phyloP scores from a whole-genome alignment of 2,113 vertebrate species.

The Channa argus region DNA sequence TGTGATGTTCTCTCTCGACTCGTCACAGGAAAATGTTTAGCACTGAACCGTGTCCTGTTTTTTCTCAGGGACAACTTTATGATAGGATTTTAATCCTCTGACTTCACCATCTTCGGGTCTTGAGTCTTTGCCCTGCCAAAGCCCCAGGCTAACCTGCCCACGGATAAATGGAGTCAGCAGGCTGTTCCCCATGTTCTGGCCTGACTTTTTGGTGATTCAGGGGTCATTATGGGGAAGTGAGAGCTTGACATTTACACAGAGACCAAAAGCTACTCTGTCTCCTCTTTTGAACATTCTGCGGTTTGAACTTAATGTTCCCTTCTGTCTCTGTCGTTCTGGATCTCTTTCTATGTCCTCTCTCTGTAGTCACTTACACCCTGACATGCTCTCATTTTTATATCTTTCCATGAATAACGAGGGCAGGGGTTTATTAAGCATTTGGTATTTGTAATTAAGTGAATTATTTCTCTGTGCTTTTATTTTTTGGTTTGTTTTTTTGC shows the following conservation, averaged over 20 bases:
- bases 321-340: constrained; percentile 14
- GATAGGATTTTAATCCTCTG: constrained; percentile 54
- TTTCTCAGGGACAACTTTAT: constrained; percentile 29
- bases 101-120: constrained; percentile 39
- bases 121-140: constrained; percentile 29
- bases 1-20: too few relatives aligned
- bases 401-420: neutral
- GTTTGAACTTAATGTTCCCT: constrained; percentile 39
- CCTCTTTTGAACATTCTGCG: neutral
- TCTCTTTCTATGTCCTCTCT: constrained; percentile 14
- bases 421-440: constrained; percentile 12
- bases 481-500: neutral
- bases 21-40: neutral
- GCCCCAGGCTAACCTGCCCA: constrained; percentile 33
- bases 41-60: constrained; percentile 5
- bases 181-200: constrained; percentile 38
- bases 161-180: constrained; percentile 54
- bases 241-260: constrained; percentile 65
- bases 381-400: constrained; percentile 6
- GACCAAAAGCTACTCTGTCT: constrained; percentile 22
- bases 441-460: constrained; percentile 14
- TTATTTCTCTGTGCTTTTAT: constrained; percentile 9
- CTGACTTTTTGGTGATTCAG: constrained; percentile 61
- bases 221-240: constrained; percentile 61
- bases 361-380: neutral